Percentiles rank a stretch among this genome's conserved stretches.
Evolutionary conservation across 2,797 vertebrate genomes (phyloP).

Genomic region (Phoebastria nigripes): DNA sequence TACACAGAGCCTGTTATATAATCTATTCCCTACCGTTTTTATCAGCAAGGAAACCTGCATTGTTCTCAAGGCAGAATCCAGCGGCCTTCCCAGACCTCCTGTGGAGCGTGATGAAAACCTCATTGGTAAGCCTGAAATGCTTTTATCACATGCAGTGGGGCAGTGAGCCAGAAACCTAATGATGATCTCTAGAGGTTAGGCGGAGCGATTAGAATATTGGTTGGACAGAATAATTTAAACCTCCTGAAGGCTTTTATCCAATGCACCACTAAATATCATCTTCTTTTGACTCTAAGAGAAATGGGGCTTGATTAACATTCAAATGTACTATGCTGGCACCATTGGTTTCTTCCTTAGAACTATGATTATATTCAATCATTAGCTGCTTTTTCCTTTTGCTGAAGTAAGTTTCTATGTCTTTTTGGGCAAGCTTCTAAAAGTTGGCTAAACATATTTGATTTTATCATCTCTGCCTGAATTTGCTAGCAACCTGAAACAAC

Average conservation of each 20-base stretch:
- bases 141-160: neutral
- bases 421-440: neutral
- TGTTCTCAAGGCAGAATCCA: neutral
- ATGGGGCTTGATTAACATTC: neutral
- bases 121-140: neutral
- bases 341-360: neutral
- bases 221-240: neutral
- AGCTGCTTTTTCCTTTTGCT: neutral
- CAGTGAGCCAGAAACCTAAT: conserved; percentile 24
- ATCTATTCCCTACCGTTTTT: neutral
- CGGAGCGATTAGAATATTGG: neutral
- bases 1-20: neutral
- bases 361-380: neutral
- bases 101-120: neutral
- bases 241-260: neutral
- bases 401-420: neutral
- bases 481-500: neutral
- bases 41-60: neutral
- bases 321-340: neutral
- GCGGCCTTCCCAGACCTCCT: neutral
- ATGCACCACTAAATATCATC: neutral
- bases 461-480: neutral
- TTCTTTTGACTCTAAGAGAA: neutral
- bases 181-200: neutral
- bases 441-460: neutral